Base-by-base conservation (phyloP, 2,113 vertebrate species). In the Hippocampus comes region DNA sequence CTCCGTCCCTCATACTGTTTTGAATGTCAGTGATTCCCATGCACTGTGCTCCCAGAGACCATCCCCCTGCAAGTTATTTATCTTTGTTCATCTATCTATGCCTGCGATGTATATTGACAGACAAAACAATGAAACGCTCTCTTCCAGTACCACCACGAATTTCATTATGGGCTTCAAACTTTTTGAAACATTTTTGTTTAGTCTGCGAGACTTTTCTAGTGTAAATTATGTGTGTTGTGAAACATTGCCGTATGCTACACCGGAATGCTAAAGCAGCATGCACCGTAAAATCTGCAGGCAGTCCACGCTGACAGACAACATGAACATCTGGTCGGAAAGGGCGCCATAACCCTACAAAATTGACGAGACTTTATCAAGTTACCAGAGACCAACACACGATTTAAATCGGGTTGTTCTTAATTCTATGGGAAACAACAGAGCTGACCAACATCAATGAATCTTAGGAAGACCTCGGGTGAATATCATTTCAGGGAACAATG, bases 261-360 rank as follows among this genome's bases (percentile, higher is more conserved):
- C 34, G 63, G 6, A 18, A 11, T 30, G 9, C 10, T 3, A 20
- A 42, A 63, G 46, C 59, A 20, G 49, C 70, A 38, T 11, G 38
- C 12, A 8, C 57, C 51, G 18, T 63, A 12, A 42, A 41, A 34
- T 12, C 34, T 23, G 23, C 14, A 61, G 27, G 18, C 14, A 34
- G 59, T 61, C 59, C 59, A 57, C 18, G 27, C 67, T 73, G 43
- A 27, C 11, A 74, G 77, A 88, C 80, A 60, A 70, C 76, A 78
- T 71, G 65, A 76, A 80, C 82, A 83, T 49, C 81, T 55, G 25
- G 51, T 41, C 2, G 25, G 43, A 67, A 73, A 73, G 18, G 70
- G 67, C 71, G 70, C 70, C 81, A 72, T 53, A 78, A 15, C 59
- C 53, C 55, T 70, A 17, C 17, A 49, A 73, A 53, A 34, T 21